Percentiles rank a stretch among this genome's conserved stretches.
Conservation (phyloP, 2,888 invertebrate species). For the Phragmatobia fuliginosa region DNA sequence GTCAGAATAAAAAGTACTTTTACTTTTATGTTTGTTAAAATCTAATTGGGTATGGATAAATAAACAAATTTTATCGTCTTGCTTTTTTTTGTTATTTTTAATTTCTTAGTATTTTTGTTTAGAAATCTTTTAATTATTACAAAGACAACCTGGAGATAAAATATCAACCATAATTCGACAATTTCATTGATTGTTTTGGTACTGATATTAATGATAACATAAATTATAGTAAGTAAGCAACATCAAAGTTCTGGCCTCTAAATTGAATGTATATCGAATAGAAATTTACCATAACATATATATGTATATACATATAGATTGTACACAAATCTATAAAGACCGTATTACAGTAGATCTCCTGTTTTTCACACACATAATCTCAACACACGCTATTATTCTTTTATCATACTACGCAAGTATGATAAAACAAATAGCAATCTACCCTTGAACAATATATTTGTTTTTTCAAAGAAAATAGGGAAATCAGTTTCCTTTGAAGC, state of each 20-base stretch:
- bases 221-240: too few relatives aligned
- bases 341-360: not conserved
- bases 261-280: too few relatives aligned
- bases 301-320: not conserved
- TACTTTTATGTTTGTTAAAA: not conserved
- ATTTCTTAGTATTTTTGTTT: too few relatives aligned
- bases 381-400: not conserved
- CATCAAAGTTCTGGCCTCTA: too few relatives aligned
- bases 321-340: not conserved
- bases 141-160: too few relatives aligned
- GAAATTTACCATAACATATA: too few relatives aligned
- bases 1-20: not conserved
- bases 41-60: not conserved
- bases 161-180: too few relatives aligned
- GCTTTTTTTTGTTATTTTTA: too few relatives aligned
- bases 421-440: constrained; percentile 34
- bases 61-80: too few relatives aligned
- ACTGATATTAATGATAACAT: too few relatives aligned
- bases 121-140: too few relatives aligned
- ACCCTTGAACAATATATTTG: constrained; percentile 53
- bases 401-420: constrained; percentile 5
- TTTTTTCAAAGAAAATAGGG: constrained; percentile 76
- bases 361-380: not conserved
- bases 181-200: not conserved
- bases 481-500: constrained; percentile 81